These are phyloP conservation scores for Folsomia candida DNA, from an alignment of 2,888 invertebrate genomes.

Conservation along the genomic window DNA sequence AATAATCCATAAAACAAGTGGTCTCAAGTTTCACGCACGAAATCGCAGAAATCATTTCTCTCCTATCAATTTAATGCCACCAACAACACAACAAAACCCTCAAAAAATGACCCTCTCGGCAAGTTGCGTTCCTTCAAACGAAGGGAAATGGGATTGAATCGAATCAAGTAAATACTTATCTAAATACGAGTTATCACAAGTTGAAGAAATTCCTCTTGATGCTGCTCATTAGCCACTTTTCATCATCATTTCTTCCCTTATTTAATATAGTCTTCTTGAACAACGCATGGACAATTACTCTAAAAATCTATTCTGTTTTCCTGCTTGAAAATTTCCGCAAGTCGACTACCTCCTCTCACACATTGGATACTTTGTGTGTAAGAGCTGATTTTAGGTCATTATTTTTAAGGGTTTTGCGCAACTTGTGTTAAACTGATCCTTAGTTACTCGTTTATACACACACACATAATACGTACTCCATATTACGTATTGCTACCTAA, in stretches of 20 bases:
- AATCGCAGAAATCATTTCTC: not conserved
- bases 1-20: slow-evolving; percentile 12
- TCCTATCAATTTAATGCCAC: not conserved
- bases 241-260: not conserved
- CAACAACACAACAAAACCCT: not conserved
- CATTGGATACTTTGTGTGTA: too few relatives aligned
- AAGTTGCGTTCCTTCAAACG: not conserved
- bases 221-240: not conserved
- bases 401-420: not conserved
- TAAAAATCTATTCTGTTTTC: too few relatives aligned
- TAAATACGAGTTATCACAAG: not conserved
- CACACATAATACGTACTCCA: too few relatives aligned
- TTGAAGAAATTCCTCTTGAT: not conserved
- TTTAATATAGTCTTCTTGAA: not conserved
- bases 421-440: too few relatives aligned
- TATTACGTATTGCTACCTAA: too few relatives aligned
- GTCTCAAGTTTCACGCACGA: not conserved
- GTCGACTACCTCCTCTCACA: not conserved
- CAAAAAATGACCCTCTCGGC: not conserved
- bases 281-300: too few relatives aligned
- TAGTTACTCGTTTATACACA: too few relatives aligned
- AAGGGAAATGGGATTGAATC: not conserved
- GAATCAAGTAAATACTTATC: not conserved
- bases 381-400: not conserved
- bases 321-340: too few relatives aligned